Evolutionary conservation across 1,140 invertebrate species (phyloP), one percentile per base, ranked within the genome.

Genomic region (Apis cerana): DNA sequence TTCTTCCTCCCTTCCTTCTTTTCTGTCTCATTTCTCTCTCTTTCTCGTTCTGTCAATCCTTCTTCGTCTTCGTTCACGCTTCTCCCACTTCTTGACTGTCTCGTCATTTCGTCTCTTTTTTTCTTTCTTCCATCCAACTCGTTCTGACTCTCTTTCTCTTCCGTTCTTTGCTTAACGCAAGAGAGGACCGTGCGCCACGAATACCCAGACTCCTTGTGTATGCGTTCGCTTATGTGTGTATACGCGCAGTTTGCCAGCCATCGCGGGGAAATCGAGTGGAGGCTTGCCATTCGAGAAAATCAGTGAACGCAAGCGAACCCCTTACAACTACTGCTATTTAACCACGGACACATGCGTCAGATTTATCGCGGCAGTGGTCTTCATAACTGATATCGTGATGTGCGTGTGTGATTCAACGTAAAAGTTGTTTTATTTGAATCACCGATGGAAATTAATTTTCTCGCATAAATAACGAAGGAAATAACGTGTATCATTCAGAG

Each of bases 201-300:
- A 81, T 84, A 84, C 79, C 52, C 83, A 65, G 56, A 33, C 33
- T 27, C 23, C 12, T 43, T n/a, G 54, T 33, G n/a, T n/a, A 62
- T n/a, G n/a, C 43, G 61, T 48, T n/a, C 54, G 15, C 2, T n/a
- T 33, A n/a, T 71, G 27, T 59, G 54, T 27, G 43, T 50, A 17
- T 48, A 58, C 52, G 78, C 50, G 62, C 50, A 68, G 71, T 84
- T 81, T 50, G 72, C 83, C 78, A 70, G 72, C 70, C 70, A 84
- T 84, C 78, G 83, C 59, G 83, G 79, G 78, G 83, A 75, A 81
- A 80, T 75, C 80, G 67, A 86, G 72, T 77, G 86, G 68, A 85
- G 83, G 87, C 76, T 88, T 75, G 82, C 82, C 85, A 84, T 87
- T 88, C 81, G 85, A 81, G 85, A 87, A 83, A 88, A 84, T 62